Conservation (phyloP, 1,140 invertebrate genomes). For the Lysiphlebus fabarum region DNA sequence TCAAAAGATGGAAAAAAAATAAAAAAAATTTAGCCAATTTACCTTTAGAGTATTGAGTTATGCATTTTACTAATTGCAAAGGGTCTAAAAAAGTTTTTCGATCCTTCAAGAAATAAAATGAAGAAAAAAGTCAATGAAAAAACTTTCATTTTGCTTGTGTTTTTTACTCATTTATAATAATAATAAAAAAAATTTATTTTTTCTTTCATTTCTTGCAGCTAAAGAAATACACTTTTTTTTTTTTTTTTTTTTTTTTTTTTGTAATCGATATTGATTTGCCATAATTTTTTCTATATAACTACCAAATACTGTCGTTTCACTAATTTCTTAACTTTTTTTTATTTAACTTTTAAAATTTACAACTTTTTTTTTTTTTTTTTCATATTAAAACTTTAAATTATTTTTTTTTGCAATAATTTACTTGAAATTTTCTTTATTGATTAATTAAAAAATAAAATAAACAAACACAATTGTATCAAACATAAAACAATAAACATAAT, state of each 20-base stretch:
- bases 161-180: constrained; percentile 3
- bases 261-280: constrained; percentile 17
- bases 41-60: constrained; percentile 28
- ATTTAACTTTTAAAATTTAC: background rate
- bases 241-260: no score
- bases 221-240: background rate
- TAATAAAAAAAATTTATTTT: background rate
- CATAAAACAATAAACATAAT: no score
- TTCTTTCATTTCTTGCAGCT: background rate
- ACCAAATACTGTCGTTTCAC: background rate
- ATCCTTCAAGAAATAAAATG: constrained; percentile 17
- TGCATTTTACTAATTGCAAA: constrained; percentile 29
- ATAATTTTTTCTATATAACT: constrained; percentile 13
- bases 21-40: constrained; percentile 24
- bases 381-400: background rate
- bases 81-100: constrained; percentile 15
- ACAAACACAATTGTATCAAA: no score
- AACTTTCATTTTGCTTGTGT: background rate
- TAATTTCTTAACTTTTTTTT: background rate
- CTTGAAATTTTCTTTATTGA: no score
- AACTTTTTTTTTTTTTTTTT: constrained; percentile 8
- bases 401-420: background rate
- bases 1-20: no score
- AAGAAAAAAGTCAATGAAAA: constrained; percentile 1
- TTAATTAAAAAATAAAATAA: no score